Evolutionary conservation across 2,113 vertebrate species (phyloP).

Genomic region (Canis aureus): DNA sequence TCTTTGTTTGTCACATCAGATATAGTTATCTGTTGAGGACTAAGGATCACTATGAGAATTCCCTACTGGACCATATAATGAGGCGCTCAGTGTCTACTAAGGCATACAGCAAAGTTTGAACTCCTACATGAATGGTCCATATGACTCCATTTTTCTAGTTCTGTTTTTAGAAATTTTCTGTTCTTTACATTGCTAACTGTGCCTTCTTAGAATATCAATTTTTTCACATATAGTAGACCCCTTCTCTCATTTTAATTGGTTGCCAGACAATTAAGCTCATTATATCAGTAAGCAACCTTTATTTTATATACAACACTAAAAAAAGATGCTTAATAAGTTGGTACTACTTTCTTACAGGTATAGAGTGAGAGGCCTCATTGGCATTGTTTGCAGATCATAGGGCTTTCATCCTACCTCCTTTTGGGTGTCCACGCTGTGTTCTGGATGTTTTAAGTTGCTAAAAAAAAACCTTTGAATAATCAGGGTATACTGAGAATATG

Average conservation of each 20-base stretch:
- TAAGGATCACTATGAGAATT: background rate
- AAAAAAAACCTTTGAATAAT: constrained; percentile 31
- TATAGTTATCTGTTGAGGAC: background rate
- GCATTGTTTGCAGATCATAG: background rate
- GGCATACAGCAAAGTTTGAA: background rate
- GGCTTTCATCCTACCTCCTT: background rate
- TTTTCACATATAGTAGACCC: background rate
- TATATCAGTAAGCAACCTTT: background rate
- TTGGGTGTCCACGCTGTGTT: background rate
- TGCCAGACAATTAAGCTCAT: constrained; percentile 17
- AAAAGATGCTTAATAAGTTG: background rate
- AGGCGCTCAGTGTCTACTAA: background rate
- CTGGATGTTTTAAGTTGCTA: background rate
- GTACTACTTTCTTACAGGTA: background rate
- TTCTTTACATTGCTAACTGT: background rate
- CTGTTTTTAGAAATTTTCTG: constrained; percentile 10
- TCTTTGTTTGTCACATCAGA: background rate
- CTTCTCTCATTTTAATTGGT: constrained; percentile 8
- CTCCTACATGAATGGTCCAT: background rate
- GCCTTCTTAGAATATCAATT: background rate
- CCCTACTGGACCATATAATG: background rate
- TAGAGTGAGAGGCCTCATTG: background rate
- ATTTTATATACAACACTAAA: constrained; percentile 1
- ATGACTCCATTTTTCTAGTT: constrained; percentile 2
- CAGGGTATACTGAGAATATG: background rate